Base-by-base conservation (phyloP, 2,888 invertebrate species). In the Mythimna pallens region DNA sequence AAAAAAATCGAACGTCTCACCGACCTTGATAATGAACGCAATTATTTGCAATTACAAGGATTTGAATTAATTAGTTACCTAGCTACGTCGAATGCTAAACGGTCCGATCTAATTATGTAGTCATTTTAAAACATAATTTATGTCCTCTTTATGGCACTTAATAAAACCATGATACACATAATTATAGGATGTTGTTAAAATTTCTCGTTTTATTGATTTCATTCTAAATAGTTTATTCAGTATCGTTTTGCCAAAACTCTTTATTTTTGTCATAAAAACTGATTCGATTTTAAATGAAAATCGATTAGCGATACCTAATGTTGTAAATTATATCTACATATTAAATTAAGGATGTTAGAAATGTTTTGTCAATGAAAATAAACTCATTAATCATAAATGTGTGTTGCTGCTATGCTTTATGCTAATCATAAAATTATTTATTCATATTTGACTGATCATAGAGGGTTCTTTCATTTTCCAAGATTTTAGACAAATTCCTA, bases 81-180 rank as follows among this genome's bases (percentile, higher is more conserved):
- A 17, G 43, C 14, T 47, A 14, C 20, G 12, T 34, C 64, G 17
- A 54, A 59, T n/a, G 25, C n/a, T 17, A 40, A 71, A 58, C 43
- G 63, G 8, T 62, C n/a, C 65, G 22, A 62, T 80, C 34, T 43
- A 30, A 47, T 73, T 63, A 54, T 34, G 61, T 69, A 54, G 54
- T 17, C 20, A 63, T 52, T 52, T 69, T 25, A 50, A 14, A 9
- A 25, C 40, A 69, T 66, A 43, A 77, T 77, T 77, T 58, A 67
- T 73, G 59, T 43, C 20, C 20, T 54, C 22, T 76, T 66, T 73
- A 81, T 43, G 66, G 22, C 25, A 58, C n/a, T 0, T 40, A 68
- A 76, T 79, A 76, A 80, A 81, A 76, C 20, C 50, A 58, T 62
- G 59, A 47, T 80, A 65, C 52, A 80, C 54, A 43, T 55, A 50